Evolutionary conservation across 2,113 vertebrate genomes (phyloP).

Genomic region (Peromyscus californicus): DNA sequence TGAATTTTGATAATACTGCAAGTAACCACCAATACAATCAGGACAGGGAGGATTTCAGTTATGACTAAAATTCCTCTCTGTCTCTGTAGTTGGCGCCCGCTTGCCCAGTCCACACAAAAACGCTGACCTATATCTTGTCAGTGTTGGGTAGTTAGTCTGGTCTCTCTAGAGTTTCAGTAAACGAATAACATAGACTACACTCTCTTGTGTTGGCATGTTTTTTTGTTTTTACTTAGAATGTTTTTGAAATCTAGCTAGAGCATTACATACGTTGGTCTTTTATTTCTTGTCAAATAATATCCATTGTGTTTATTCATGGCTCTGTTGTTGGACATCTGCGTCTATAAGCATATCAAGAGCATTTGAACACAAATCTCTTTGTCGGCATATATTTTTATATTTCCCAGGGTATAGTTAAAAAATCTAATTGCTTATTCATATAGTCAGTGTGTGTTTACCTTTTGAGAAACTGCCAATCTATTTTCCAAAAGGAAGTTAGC

Average conservation of each 20-base stretch:
- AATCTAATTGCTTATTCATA: not conserved
- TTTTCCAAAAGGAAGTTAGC: constrained; percentile 40
- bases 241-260: not conserved
- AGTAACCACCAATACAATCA: not conserved
- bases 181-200: not conserved
- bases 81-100: not conserved
- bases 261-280: not conserved
- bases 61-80: not conserved
- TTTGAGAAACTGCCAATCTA: constrained; percentile 3
- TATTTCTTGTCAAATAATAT: not conserved
- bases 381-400: not conserved
- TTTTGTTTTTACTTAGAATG: not conserved
- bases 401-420: not conserved
- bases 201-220: not conserved
- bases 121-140: not conserved
- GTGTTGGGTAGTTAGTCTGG: not conserved
- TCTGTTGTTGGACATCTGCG: not conserved
- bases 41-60: not conserved
- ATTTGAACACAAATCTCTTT: constrained; percentile 8
- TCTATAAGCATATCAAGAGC: not conserved
- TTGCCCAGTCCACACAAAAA: not conserved
- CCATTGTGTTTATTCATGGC: not conserved
- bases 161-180: not conserved
- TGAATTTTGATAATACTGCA: not conserved
- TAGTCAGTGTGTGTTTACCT: not conserved